Base-by-base conservation (phyloP, 2,888 invertebrate species). In the Zygogramma bicolorata region DNA sequence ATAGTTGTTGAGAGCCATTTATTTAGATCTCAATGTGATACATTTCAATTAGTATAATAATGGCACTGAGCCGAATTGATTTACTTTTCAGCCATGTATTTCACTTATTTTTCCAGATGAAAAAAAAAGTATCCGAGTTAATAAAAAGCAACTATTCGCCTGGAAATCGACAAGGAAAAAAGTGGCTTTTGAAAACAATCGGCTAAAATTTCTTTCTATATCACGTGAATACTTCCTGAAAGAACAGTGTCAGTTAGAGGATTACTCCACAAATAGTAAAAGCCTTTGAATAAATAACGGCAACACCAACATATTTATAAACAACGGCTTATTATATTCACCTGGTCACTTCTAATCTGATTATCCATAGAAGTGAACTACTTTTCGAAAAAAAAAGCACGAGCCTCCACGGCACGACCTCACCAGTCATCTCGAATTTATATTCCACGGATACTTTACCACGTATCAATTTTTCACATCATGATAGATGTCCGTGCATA, bases 381-480 rank as follows among this genome's bases (percentile, higher is more conserved):
- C 53, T 53, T 53, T 53, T n/a, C 27, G 13, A 53, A 53, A 53
- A 53, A 46, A 53, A 53, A 53, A 53, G 6, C 4, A 27, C 53
- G 4, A 46, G 46, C 22, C 53, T 13, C n/a, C 1, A n/a, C 42
- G 18, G 13, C 10, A 27, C 53, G 53, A 53, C 53, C 53, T 53
- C 53, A 53, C 25, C 53, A 27, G 53, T 53, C 53, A 53, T 53
- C 15, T 53, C 53, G 27, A 53, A 25, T 53, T 53, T 53, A 25
- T 53, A 27, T 6, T 53, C 53, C 53, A 53, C 27, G 27, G 27
- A 53, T 53, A 5, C 10, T n/a, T 29, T 42, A 46, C 29, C 46
- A 18, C 63, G 29, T 63, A 63, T 63, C 63, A 31, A 46, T 63
- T 63, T 46, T 63, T 63, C 29, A 63, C 29, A 42, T 63, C 63